Evolutionary conservation across 1,140 invertebrate species (phyloP), one percentile per base, ranked within the genome.

Genomic region (Ooceraea biroi): DNA sequence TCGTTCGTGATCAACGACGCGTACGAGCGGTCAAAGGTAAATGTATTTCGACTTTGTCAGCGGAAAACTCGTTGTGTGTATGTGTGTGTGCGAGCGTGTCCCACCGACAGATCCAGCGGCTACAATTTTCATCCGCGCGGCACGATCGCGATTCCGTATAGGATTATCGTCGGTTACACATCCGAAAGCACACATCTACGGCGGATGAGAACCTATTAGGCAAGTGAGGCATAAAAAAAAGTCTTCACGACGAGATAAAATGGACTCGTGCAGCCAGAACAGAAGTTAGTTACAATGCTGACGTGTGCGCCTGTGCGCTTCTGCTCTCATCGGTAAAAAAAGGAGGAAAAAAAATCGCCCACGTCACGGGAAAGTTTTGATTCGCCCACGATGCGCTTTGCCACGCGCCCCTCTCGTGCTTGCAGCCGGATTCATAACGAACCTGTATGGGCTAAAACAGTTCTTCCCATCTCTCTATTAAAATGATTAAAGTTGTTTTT

Each of bases 41-140:
- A 73, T 60, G 73, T 88, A 84, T 73, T 86, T 72, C 52, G 55
- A 83, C 84, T 76, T 55, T 65, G 86, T 88, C 86, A 88, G 86
- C 85, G 58, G 55, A 88, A 87, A 88, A 80, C 25, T 71, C 25
- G 0, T n/a, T 46, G 4, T 22, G 27, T 52, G 25, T 17, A 25
- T 27, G 25, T 7, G 58, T 14, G 57, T 27, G 58, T 14, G 22
- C 25, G 25, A 1, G 57, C 25, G 41, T 44, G 46, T 55, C 12
- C 44, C 17, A 14, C 63, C 50, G 57, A 41, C 61, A 63, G 66
- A 86, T 73, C 72, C 60, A 19, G 48, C 48, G 17, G 57, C 69
- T 58, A 63, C 72, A 77, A 77, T 86, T 87, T 83, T 52, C 66
- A 48, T 84, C 52, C 46, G 68, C 63, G 74, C 41, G 72, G 3